A percentile compares a stretch with the other conserved stretches of the same genome.
phyloP scores from a whole-genome alignment of 2,113 vertebrate genomes.

The Pampusana beccarii region DNA sequence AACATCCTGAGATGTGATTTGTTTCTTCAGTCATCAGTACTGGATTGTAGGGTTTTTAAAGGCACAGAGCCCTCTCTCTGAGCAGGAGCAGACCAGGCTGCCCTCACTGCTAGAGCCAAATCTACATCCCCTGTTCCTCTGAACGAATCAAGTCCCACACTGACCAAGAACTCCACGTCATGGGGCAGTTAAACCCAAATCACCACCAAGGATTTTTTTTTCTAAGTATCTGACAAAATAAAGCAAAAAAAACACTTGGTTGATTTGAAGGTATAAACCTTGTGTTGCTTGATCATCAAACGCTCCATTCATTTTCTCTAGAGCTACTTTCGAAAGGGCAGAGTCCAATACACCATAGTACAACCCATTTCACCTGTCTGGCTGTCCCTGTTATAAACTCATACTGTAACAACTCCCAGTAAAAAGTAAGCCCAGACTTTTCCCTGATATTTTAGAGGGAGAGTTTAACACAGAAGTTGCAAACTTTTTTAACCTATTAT shows the following conservation, averaged over 20 bases:
- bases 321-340: not conserved
- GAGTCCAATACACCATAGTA: not conserved
- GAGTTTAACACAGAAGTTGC: not conserved
- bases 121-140: not conserved
- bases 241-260: rapidly evolving
- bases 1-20: not conserved
- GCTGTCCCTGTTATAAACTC: not conserved
- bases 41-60: not conserved
- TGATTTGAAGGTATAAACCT: not conserved
- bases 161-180: not conserved
- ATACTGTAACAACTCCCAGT: not conserved
- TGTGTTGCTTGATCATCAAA: not conserved
- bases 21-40: not conserved
- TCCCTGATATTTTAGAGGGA: not conserved
- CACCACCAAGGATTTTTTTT: not conserved
- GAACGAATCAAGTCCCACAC: not conserved
- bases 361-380: not conserved
- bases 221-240: not conserved
- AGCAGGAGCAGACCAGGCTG: not conserved
- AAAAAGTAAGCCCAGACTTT: not conserved
- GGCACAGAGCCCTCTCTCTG: not conserved
- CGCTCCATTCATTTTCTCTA: not conserved
- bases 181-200: not conserved
- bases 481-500: not conserved
- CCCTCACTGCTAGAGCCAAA: not conserved